Base-by-base conservation (phyloP, 2,113 vertebrate species). In the Phaethornis superciliosus region DNA sequence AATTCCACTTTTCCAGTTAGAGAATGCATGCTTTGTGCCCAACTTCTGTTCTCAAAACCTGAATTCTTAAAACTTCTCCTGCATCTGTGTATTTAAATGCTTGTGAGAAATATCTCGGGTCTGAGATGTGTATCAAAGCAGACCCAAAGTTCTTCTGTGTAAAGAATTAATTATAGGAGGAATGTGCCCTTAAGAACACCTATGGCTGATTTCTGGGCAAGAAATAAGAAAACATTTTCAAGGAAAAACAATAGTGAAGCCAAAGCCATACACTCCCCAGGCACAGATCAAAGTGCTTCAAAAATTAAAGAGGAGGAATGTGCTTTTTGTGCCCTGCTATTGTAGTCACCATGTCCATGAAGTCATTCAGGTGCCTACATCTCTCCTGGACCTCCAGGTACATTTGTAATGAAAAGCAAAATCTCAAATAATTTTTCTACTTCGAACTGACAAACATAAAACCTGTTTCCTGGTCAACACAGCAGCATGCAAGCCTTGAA, bases 101-200 rank as follows among this genome's bases (percentile, higher is more conserved):
- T 32, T 44, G 15, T 11, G 56, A 79, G 64, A 56, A 46, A 70
- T 85, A 30, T 26, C 16, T 17, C 35, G 8, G 54, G 33, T 52
- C 27, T 7, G 23, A 81, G 51, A 33, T 11, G 15, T 9, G 40
- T 33, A 44, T 71, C 56, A 63, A 63, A 72, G 64, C 20, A 60
- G 30, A 42, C 15, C 3, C 1, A 24, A 0, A 9, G 49, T 7
- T 63, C 15, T 37, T 37, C 18, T 37, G 11, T 0, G 1, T 30
- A 16, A 86, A 89, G n/a, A 60, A 15, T 24, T 44, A 75, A 85
- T 33, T 65, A 71, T 22, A 40, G 58, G 30, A 62, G 18, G 42
- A 42, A 89, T 81, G 22, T 20, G 71, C 46, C 40, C 85, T 82
- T 33, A 79, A 35, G 58, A 77, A 83, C 7, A 82, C 35, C 52